Evolutionary conservation across 1,140 invertebrate genomes (phyloP).

Genomic region (Caenorhabditis brenneri): DNA sequence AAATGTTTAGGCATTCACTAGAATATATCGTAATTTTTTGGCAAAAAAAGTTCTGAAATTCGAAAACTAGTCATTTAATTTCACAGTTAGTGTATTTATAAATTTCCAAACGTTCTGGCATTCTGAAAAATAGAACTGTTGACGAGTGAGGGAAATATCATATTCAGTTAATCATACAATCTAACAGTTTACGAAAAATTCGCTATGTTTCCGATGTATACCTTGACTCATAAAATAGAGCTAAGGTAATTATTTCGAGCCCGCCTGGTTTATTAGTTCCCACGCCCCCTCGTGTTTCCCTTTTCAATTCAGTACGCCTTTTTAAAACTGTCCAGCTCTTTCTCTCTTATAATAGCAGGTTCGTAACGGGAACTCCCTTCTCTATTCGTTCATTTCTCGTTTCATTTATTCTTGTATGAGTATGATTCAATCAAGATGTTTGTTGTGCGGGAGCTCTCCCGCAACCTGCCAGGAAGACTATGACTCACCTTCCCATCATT

Average conservation of each 20-base stretch:
- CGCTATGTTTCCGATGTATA: too few relatives aligned
- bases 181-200: too few relatives aligned
- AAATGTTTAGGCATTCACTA: too few relatives aligned
- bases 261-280: neutral
- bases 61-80: too few relatives aligned
- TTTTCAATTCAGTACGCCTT: neutral
- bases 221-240: neutral
- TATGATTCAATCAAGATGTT: slow-evolving; percentile 42
- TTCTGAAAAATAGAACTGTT: too few relatives aligned
- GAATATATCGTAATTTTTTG: too few relatives aligned
- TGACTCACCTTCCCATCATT: slow-evolving; percentile 22
- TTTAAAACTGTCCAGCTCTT: neutral
- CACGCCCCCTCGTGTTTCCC: neutral
- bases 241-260: neutral
- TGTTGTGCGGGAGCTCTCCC: slow-evolving; percentile 36
- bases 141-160: too few relatives aligned
- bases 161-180: too few relatives aligned
- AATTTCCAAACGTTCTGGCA: too few relatives aligned
- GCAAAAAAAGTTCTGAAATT: too few relatives aligned
- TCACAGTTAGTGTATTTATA: too few relatives aligned
- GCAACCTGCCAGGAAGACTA: slow-evolving; percentile 18
- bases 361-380: slow-evolving; percentile 14
- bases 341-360: neutral
- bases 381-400: too few relatives aligned
- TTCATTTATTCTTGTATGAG: slow-evolving; percentile 30